Percentiles rank a stretch among this genome's conserved stretches.
These are phyloP conservation scores for Sebastiscus tertius DNA, from an alignment of 2,797 vertebrate genomes.

Conservation along the genomic window DNA sequence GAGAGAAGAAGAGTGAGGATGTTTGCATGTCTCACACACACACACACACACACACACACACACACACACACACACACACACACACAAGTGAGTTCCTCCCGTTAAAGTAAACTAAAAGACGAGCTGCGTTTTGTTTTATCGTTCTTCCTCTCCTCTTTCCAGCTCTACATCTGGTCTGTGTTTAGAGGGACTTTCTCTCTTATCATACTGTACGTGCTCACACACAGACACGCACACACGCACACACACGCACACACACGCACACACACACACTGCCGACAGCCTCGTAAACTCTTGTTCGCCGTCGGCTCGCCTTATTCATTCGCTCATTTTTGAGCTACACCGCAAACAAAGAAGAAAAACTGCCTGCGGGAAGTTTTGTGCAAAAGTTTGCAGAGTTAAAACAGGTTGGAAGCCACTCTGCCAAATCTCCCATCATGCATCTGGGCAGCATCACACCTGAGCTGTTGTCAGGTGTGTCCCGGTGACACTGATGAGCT, in stretches of 20 bases:
- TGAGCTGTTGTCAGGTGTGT: neutral
- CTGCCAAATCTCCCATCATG: constrained; percentile 36
- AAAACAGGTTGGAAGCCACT: neutral
- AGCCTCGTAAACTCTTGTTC: constrained; percentile 28
- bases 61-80: neutral
- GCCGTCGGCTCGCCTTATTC: neutral
- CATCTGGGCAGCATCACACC: constrained; percentile 4
- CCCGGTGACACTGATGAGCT: neutral
- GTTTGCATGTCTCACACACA: neutral
- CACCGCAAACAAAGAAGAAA: constrained; percentile 22
- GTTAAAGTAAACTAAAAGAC: constrained; percentile 42
- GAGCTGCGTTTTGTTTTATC: constrained; percentile 52
- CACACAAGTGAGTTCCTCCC: constrained; percentile 10
- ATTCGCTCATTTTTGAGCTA: constrained; percentile 4
- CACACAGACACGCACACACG: constrained; percentile 6
- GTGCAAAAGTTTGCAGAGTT: constrained; percentile 19
- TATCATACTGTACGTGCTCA: constrained; percentile 34
- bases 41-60: constrained; percentile 3
- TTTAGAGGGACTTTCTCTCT: constrained; percentile 66
- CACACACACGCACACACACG: neutral
- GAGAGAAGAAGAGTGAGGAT: constrained; percentile 5
- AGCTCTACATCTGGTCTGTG: constrained; percentile 72
- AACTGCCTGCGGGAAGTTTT: neutral
- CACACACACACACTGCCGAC: neutral
- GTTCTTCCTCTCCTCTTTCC: constrained; percentile 41